Conservation (phyloP, 2,113 vertebrate genomes). For the Psammodynastes pulverulentus region DNA sequence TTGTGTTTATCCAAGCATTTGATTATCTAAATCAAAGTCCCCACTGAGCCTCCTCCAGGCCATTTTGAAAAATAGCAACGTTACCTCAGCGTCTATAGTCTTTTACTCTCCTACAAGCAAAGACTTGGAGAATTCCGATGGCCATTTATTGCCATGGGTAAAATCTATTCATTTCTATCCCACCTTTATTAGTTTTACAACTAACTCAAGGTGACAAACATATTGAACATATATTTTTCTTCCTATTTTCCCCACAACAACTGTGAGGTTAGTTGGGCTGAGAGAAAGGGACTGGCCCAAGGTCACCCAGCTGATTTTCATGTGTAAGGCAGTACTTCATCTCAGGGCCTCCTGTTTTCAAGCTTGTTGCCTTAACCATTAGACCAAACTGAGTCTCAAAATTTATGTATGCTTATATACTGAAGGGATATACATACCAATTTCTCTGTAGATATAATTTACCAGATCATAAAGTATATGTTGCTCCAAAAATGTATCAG, state of each 20-base stretch:
- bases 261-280: not conserved
- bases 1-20: conserved; percentile 16
- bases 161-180: not conserved
- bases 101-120: not conserved
- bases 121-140: not conserved
- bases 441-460: not conserved
- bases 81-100: not conserved
- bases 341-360: not conserved
- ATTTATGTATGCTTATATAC: not conserved
- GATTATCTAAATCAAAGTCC: conserved; percentile 7
- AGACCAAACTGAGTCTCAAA: not conserved
- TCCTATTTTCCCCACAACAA: not conserved
- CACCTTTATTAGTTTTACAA: not conserved
- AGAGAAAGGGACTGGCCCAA: not conserved
- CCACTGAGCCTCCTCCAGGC: not conserved
- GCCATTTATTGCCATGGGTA: not conserved
- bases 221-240: not conserved
- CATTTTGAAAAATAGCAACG: not conserved
- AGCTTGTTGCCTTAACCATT: not conserved
- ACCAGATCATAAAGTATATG: not conserved
- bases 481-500: not conserved
- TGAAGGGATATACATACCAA: not conserved
- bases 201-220: not conserved
- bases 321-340: not conserved
- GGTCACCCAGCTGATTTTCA: not conserved